Percentiles rank a stretch among this genome's conserved stretches.
Evolutionary conservation across 1,140 invertebrate genomes (phyloP).

Genomic region (Wiebesia pumilae): DNA sequence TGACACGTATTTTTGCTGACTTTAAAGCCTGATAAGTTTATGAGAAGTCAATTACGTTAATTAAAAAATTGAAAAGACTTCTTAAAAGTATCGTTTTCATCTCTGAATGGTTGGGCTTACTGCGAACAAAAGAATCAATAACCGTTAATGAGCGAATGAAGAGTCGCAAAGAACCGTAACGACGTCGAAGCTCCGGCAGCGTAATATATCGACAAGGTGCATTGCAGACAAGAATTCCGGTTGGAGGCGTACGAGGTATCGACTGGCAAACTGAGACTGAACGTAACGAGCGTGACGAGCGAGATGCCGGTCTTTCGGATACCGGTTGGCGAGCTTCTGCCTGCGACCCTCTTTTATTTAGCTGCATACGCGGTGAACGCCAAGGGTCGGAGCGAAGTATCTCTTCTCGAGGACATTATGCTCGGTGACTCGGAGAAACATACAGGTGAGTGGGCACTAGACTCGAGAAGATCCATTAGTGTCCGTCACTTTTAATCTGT

Average conservation of each 20-base stretch:
- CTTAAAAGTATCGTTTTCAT: no score
- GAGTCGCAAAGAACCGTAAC: no score
- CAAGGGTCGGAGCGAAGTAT: conserved; percentile 88
- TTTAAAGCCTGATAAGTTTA: no score
- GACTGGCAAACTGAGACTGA: conserved; percentile 82
- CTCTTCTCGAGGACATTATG: conserved; percentile 88
- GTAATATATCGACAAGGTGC: background rate
- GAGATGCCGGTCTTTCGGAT: conserved; percentile 82
- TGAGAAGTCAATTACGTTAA: no score
- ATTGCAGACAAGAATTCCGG: conserved; percentile 81
- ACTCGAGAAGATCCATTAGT: background rate
- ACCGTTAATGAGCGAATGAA: no score
- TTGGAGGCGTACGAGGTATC: conserved; percentile 86
- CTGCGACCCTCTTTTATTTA: conserved; percentile 77
- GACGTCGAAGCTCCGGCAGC: no score
- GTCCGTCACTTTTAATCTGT: background rate
- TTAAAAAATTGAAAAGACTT: no score
- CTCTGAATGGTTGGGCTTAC: no score
- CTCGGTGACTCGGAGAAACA: conserved; percentile 90
- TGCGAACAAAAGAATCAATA: background rate
- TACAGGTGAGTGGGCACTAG: conserved; percentile 80
- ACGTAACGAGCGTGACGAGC: conserved; percentile 76
- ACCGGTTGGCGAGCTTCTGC: conserved; percentile 79
- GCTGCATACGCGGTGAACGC: conserved; percentile 90
- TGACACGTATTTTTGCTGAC: no score